phyloP scores from a whole-genome alignment of 2,797 vertebrate genomes.

The Arnoldichthys spilopterus region DNA sequence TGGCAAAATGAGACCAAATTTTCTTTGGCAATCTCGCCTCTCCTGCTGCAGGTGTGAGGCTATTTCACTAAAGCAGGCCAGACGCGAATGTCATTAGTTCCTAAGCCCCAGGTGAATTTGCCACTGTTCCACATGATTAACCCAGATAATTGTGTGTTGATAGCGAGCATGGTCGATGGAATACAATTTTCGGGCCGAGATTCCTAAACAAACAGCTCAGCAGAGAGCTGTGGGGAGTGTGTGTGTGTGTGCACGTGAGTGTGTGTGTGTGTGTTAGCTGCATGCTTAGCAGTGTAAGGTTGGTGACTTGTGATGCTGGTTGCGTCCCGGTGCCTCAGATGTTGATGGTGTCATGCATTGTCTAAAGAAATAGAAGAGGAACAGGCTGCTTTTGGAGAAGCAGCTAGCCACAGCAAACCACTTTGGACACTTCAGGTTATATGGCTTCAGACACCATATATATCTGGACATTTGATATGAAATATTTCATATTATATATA shows the following conservation, averaged over 20 bases:
- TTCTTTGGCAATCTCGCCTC: conserved; percentile 99
- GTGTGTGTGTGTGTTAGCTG: conserved; percentile 77
- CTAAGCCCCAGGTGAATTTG: conserved; percentile 99
- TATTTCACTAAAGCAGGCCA: conserved; percentile 99
- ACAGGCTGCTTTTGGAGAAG: conserved; percentile 1
- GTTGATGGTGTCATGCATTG: conserved; percentile 22
- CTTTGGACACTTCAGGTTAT: conserved; percentile 5
- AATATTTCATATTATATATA: neutral
- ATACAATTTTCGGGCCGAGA: conserved; percentile 98
- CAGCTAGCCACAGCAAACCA: neutral
- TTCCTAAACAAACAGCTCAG: conserved; percentile 99
- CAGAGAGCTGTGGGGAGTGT: conserved; percentile 87
- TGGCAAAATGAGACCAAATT: conserved; percentile 93
- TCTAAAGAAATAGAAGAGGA: conserved; percentile 3
- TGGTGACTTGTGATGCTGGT: conserved; percentile 40
- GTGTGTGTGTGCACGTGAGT: conserved; percentile 82
- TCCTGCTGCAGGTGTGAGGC: conserved; percentile 99
- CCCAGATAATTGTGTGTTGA: conserved; percentile 99
- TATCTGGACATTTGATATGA: neutral
- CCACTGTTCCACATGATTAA: conserved; percentile 99
- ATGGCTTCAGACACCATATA: neutral
- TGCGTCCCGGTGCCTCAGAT: conserved; percentile 26
- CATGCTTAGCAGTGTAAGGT: conserved; percentile 64
- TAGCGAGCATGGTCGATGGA: conserved; percentile 99
- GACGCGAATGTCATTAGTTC: conserved; percentile 99